A percentile compares a stretch with the other conserved stretches of the same genome.
These are phyloP conservation scores for Pelmatolapia mariae DNA, from an alignment of 2,113 vertebrate genomes.

Conservation along the genomic window DNA sequence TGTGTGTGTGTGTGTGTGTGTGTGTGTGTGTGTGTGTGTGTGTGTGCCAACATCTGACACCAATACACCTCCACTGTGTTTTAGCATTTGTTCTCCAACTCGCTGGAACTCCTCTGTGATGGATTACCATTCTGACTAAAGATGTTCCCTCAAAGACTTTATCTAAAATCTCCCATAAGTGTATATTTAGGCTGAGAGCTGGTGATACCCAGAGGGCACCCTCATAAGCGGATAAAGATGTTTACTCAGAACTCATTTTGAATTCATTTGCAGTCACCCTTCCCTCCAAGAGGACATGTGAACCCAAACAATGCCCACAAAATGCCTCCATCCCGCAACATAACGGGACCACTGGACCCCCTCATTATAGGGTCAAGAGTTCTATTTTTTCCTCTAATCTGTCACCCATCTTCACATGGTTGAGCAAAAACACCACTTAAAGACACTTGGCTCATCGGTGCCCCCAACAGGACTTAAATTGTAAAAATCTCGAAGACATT, in stretches of 20 bases:
- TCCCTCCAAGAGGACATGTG: neutral
- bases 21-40: neutral
- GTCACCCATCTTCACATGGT: neutral
- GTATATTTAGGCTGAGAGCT: neutral
- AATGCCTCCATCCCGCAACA: neutral
- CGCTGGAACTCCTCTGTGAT: neutral
- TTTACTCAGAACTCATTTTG: neutral
- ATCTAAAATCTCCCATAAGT: neutral
- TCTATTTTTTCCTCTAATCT: neutral
- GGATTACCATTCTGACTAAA: neutral
- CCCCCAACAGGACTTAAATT: neutral
- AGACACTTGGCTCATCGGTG: neutral
- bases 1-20: no score
- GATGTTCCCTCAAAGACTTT: neutral
- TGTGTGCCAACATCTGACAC: neutral
- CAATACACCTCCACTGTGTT: neutral
- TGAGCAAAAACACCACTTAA: neutral
- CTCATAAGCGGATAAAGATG: neutral
- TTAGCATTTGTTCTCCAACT: neutral
- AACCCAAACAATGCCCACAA: neutral
- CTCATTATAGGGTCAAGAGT: neutral
- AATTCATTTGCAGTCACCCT: neutral
- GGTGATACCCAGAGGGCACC: neutral
- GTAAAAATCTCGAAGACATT: neutral
- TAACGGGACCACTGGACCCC: neutral